Evolutionary conservation across 2,113 vertebrate species (phyloP).

Genomic region (Steatornis caripensis): DNA sequence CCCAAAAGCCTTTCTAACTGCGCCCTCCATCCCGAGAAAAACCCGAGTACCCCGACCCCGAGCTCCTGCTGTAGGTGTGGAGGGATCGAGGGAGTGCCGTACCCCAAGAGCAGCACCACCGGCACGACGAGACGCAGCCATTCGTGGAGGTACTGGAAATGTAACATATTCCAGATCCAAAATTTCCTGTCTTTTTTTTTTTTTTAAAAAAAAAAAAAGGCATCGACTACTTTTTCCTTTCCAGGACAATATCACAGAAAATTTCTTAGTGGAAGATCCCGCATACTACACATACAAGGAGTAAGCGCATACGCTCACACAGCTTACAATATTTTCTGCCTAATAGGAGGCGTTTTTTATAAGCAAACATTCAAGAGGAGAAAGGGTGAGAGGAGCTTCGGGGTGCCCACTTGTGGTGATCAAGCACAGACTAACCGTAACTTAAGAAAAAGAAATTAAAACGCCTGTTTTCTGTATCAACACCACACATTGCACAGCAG

Average conservation of each 20-base stretch:
- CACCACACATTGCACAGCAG: background rate
- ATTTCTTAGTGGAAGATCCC: background rate
- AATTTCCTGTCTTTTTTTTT: background rate
- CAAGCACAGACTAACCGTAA: background rate
- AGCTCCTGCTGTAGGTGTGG: no score
- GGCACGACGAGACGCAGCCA: no score
- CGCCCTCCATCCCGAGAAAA: no score
- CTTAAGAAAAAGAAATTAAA: background rate
- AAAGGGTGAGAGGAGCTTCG: background rate
- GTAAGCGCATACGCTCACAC: accelerated
- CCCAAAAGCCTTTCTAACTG: no score
- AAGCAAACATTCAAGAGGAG: background rate
- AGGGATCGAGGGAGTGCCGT: no score
- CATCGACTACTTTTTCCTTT: background rate
- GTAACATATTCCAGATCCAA: accelerated
- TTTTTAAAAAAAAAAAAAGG: background rate
- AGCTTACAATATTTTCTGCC: background rate
- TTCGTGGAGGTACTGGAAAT: background rate
- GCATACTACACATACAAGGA: background rate
- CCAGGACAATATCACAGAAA: background rate
- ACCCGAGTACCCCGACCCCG: no score
- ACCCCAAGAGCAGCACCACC: no score
- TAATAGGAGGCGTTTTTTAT: background rate
- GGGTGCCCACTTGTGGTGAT: background rate
- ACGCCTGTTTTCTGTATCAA: background rate